Base-by-base conservation (phyloP, 2,113 vertebrate species). In the Loxodonta africana region DNA sequence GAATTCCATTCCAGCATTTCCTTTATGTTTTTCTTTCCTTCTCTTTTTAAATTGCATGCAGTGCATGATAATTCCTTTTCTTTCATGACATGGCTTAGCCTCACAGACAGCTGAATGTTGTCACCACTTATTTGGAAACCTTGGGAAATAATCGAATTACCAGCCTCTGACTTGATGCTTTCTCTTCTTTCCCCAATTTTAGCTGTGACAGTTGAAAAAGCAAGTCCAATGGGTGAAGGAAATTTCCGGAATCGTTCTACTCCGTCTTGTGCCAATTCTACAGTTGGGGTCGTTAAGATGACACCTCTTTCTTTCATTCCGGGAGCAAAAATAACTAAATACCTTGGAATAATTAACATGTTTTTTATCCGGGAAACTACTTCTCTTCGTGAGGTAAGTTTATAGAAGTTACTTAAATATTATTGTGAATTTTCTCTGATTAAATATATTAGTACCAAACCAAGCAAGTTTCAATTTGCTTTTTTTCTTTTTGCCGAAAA, bases 331-430 rank as follows among this genome's bases (percentile, higher is more conserved):
- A 99, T 99, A 98, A 99, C 99, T 46, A 99, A 99, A 73, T 99
- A 99, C 87, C 99, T 99, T 1, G 99, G 99, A 21, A 99, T 99
- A 98, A 99, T 99, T 98, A 99, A 99, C 98, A 99, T 99, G 99
- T 99, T 99, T 98, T 99, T 99, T 95, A 99, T 99, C 97, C 98
- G 99, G 94, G 99, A 99, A 98, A 99, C 99, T 3, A 99, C 99
- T 57, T 99, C 99, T 8, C 98, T 99, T 65, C 99, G 99, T 67
- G 99, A 99, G 99, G 99, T 99, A 98, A 98, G 98, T 71, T 82
- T 28, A 0, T 83, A 44, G 7, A 82, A 88, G 65, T 83, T 69
- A 41, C 73, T 96, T 80, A 51, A 30, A 11, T 37, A 78, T 80
- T 71, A 30, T 53, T 83, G 48, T 63, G 33, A 62, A 37, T 51